Evolutionary conservation across 2,888 invertebrate species (phyloP).

Genomic region (Nudaria mundana): DNA sequence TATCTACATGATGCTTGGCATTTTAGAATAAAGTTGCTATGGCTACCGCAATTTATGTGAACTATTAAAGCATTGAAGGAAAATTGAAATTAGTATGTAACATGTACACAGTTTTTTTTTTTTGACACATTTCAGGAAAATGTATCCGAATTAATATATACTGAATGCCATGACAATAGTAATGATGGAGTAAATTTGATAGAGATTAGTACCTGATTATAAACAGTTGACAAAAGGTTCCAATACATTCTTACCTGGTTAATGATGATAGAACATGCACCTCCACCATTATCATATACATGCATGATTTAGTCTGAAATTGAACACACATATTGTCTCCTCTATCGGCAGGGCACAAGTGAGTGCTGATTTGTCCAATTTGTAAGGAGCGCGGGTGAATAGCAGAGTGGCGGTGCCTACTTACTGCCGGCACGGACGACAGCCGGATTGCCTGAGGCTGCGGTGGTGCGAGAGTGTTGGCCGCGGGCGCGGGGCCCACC

Average conservation of each 20-base stretch:
- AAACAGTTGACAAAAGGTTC: constrained; percentile 39
- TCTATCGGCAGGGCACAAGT: constrained; percentile 12
- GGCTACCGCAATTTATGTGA: too few species aligned
- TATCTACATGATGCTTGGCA: too few species aligned
- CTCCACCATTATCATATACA: constrained; percentile 59
- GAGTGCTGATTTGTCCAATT: constrained; percentile 29
- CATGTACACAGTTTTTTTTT: too few species aligned
- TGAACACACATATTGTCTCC: constrained; percentile 39
- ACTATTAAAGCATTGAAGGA: too few species aligned
- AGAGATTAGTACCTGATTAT: constrained; percentile 36
- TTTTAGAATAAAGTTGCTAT: too few species aligned
- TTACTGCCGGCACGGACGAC: constrained; percentile 93
- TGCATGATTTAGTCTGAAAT: constrained; percentile 57
- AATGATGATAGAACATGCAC: constrained; percentile 63
- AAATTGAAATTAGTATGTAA: too few species aligned
- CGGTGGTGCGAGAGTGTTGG: constrained; percentile 79
- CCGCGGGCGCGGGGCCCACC: constrained; percentile 89
- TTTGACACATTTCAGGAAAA: too few species aligned
- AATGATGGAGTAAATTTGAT: too few species aligned
- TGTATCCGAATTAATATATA: too few species aligned
- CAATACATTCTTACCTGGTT: constrained; percentile 61
- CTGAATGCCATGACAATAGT: too few species aligned
- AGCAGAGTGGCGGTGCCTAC: constrained; percentile 81
- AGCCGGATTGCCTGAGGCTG: constrained; percentile 89
- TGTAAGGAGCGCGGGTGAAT: constrained; percentile 23